phyloP scores from a whole-genome alignment of 2,113 vertebrate species.

The Nyctibius bracteatus region DNA sequence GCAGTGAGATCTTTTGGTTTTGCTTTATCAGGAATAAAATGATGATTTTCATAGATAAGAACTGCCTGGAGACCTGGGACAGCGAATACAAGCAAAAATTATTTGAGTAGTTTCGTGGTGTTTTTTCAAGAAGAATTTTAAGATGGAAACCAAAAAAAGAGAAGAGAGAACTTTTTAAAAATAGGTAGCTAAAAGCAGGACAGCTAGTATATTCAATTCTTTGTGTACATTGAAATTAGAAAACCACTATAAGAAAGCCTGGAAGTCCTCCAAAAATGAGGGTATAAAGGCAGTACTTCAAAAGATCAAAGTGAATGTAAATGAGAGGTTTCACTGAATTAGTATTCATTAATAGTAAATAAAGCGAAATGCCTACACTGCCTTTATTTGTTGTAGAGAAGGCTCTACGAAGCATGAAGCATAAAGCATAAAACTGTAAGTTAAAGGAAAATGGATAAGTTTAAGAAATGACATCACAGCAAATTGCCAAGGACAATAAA shows the following conservation, averaged over 20 bases:
- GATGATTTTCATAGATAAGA: background rate
- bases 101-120: background rate
- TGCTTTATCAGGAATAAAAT: background rate
- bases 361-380: background rate
- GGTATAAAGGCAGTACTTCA: background rate
- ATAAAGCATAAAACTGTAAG: background rate
- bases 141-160: background rate
- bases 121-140: background rate
- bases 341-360: background rate
- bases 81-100: background rate
- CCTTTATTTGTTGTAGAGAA: background rate
- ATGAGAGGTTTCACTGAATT: background rate
- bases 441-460: background rate
- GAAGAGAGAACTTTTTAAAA: background rate
- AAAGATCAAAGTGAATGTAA: background rate
- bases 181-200: background rate
- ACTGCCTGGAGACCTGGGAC: background rate
- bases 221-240: background rate
- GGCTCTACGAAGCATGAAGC: background rate
- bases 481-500: background rate
- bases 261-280: background rate
- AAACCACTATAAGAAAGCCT: background rate
- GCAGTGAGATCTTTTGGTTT: background rate
- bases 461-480: background rate
- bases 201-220: background rate